phyloP scores from a whole-genome alignment of 2,797 vertebrate species.

The Silurus lanzhouensis region DNA sequence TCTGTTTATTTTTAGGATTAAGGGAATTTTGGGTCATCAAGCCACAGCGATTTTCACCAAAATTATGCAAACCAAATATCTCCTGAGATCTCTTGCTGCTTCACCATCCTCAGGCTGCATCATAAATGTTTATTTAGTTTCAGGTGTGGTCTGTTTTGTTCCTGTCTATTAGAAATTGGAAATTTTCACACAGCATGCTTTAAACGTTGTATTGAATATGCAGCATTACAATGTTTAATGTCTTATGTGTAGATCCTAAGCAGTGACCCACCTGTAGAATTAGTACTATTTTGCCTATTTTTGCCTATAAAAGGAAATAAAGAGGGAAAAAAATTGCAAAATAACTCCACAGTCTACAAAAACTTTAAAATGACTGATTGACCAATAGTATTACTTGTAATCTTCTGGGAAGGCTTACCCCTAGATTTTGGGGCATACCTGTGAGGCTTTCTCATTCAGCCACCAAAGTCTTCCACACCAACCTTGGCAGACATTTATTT shows the following conservation, averaged over 20 bases:
- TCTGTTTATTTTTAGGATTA: background rate
- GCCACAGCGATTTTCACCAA: background rate
- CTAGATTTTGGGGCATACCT: background rate
- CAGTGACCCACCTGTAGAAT: background rate
- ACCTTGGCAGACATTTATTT: no score
- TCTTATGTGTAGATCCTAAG: background rate
- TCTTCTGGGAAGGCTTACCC: background rate
- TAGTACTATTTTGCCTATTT: background rate
- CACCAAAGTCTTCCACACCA: background rate
- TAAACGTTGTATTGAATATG: background rate
- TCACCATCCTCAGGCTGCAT: background rate
- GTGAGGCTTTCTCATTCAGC: background rate
- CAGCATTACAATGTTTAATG: background rate
- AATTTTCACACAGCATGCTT: background rate
- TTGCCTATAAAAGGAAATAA: background rate
- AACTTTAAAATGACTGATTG: background rate
- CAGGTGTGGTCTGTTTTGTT: background rate
- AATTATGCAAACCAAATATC: background rate
- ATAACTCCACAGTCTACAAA: background rate
- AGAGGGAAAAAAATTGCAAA: background rate
- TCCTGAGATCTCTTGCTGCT: background rate
- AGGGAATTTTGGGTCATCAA: conserved; percentile 1
- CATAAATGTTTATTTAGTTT: background rate
- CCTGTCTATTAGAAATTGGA: background rate
- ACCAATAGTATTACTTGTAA: background rate